Percentiles rank a stretch among this genome's conserved stretches.
Conservation (phyloP, 2,113 vertebrate genomes). For the Ciconia maguari region DNA sequence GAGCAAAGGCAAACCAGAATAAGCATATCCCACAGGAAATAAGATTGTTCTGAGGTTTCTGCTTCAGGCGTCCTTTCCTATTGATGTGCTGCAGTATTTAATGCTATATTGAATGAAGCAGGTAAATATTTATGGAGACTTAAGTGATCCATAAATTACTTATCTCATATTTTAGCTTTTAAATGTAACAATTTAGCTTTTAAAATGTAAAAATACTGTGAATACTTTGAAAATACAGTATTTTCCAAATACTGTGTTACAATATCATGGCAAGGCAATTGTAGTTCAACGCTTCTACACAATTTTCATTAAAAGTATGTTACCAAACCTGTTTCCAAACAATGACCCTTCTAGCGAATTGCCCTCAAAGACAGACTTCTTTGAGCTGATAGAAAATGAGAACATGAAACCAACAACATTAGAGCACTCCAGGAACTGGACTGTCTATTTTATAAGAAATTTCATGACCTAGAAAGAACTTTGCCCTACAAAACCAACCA, state of each 20-base stretch:
- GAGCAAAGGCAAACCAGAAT: not conserved
- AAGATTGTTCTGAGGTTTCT: not conserved
- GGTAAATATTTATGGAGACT: not conserved
- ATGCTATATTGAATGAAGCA: not conserved
- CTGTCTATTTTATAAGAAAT: not conserved
- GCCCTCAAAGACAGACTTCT: not conserved
- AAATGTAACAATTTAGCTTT: not conserved
- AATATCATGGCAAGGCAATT: not conserved
- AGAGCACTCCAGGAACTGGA: not conserved
- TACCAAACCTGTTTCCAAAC: not conserved
- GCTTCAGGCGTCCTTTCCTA: not conserved
- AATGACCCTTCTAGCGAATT: not conserved
- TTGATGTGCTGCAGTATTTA: not conserved
- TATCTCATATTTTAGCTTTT: not conserved
- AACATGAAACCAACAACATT: not conserved
- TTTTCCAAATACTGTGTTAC: not conserved
- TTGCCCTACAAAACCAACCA: not conserved
- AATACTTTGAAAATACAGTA: not conserved
- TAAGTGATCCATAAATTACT: not conserved
- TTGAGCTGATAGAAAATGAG: not conserved
- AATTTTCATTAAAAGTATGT: not conserved
- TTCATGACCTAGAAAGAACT: not conserved
- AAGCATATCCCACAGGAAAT: not conserved
- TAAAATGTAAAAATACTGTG: not conserved
- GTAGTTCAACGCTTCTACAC: not conserved